Evolutionary conservation across 2,797 vertebrate species (phyloP).

Genomic region (Sebastes flavidus): DNA sequence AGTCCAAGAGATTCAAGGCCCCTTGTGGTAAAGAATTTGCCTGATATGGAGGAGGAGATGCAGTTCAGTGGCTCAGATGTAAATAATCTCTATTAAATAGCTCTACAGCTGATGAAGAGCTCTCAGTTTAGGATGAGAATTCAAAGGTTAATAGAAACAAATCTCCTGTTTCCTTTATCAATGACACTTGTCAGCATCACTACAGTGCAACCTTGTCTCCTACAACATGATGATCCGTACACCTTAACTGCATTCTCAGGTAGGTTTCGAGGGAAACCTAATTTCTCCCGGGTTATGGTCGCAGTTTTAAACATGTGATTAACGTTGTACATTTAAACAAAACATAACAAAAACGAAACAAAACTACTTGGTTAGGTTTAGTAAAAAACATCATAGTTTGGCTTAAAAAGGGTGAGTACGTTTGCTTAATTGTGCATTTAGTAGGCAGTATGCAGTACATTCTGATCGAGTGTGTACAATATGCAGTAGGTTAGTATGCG

Average conservation of each 20-base stretch:
- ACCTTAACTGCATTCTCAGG: not conserved
- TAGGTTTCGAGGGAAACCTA: not conserved
- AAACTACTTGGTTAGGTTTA: no score
- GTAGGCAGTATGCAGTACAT: not conserved
- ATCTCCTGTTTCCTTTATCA: not conserved
- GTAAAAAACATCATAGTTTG: no score
- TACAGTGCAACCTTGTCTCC: not conserved
- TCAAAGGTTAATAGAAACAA: not conserved
- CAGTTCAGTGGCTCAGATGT: not conserved
- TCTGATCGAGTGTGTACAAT: not conserved
- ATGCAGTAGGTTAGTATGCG: not conserved
- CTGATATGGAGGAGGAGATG: not conserved
- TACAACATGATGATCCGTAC: no score
- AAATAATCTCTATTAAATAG: not conserved
- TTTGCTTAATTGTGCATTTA: not conserved
- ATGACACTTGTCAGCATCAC: not conserved
- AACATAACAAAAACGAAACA: no score
- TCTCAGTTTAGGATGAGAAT: not conserved
- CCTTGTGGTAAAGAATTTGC: not conserved
- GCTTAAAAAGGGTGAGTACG: no score
- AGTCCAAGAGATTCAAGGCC: conserved; percentile 23
- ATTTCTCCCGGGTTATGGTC: not conserved
- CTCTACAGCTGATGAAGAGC: not conserved
- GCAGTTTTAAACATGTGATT: no score
- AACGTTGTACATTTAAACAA: no score